A percentile compares a stretch with the other conserved stretches of the same genome.
Conservation (phyloP, 2,797 vertebrate genomes). For the Girardinus metallicus region DNA sequence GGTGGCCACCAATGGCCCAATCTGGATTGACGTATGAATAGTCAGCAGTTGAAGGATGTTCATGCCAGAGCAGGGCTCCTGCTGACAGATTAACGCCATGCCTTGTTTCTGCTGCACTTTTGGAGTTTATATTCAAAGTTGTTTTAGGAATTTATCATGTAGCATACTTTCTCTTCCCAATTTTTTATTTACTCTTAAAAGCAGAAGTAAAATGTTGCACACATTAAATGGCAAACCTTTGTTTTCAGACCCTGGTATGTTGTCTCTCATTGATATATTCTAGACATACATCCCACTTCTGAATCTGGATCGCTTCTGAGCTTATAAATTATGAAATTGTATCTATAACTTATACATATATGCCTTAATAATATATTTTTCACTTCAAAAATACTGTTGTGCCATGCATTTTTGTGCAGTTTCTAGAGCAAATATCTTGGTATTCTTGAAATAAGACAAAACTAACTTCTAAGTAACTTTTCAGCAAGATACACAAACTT, state of each 20-base stretch:
- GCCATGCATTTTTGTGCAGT: too few species aligned
- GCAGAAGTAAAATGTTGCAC: background rate
- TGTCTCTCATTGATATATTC: background rate
- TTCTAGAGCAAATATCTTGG: too few species aligned
- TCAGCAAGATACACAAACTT: too few species aligned
- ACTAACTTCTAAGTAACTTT: too few species aligned
- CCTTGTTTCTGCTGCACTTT: conserved; percentile 42
- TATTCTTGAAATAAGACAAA: too few species aligned
- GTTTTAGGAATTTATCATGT: conserved; percentile 25
- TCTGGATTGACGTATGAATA: conserved; percentile 76
- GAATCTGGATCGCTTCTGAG: background rate
- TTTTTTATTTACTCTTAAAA: background rate
- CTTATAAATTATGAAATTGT: background rate
- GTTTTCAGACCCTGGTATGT: background rate
- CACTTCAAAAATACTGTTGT: too few species aligned
- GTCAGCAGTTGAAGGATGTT: conserved; percentile 75
- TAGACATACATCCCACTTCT: background rate
- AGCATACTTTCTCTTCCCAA: background rate
- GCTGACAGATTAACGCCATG: conserved; percentile 68
- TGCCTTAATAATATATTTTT: background rate
- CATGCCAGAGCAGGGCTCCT: conserved; percentile 55
- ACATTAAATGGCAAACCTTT: background rate
- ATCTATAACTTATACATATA: background rate
- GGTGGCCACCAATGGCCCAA: conserved; percentile 67
- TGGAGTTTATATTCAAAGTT: conserved; percentile 63